Percentiles rank a stretch among this genome's conserved stretches.
Evolutionary conservation across 2,888 invertebrate genomes (phyloP).

Genomic region (Plagiodera versicolora): DNA sequence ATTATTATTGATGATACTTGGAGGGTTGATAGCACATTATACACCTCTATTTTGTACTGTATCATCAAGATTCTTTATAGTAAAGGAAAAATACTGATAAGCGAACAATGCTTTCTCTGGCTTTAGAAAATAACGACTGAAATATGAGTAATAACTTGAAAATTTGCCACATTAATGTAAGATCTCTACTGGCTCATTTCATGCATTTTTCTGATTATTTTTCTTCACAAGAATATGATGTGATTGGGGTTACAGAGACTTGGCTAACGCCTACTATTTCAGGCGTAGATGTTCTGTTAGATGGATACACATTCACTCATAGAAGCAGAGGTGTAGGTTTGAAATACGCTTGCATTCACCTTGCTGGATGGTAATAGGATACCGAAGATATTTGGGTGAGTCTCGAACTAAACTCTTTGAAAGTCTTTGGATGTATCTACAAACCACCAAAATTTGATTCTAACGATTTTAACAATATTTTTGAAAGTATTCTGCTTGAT

Average conservation of each 20-base stretch:
- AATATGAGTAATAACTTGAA: slow-evolving; percentile 1
- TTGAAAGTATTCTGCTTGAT: slow-evolving; percentile 5
- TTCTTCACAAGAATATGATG: background rate
- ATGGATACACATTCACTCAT: background rate
- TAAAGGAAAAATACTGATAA: background rate
- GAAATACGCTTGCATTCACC: background rate
- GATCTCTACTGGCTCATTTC: background rate
- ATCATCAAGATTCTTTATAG: background rate
- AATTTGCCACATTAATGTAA: slow-evolving; percentile 2
- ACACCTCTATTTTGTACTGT: background rate
- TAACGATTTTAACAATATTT: slow-evolving; percentile 3
- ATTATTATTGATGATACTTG: too few relatives aligned
- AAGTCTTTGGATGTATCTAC: too few relatives aligned
- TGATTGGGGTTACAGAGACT: background rate
- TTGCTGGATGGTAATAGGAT: background rate
- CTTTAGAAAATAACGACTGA: background rate
- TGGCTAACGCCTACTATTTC: background rate
- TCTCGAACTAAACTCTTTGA: background rate
- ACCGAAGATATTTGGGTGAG: background rate
- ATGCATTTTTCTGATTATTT: too few relatives aligned
- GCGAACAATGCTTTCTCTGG: background rate
- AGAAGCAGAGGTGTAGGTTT: slow-evolving; percentile 4
- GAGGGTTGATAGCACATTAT: too few relatives aligned
- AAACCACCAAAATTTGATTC: background rate
- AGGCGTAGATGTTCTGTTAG: background rate